Conservation (phyloP, 64 coral and sea anemone species). For the Montipora capricornis region DNA sequence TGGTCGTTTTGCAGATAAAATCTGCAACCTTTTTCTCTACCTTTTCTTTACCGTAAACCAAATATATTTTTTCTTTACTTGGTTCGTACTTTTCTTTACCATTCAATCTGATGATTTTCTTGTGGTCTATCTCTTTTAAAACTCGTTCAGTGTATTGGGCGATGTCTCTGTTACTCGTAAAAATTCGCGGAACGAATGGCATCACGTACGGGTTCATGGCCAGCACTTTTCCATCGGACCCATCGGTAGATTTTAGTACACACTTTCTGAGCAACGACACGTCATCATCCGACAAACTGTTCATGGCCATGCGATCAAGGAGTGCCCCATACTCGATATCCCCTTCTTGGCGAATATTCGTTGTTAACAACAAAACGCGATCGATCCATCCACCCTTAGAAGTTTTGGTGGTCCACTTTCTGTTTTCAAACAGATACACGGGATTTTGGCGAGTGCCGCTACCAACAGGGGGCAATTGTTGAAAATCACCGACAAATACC, state of each 20-base stretch:
- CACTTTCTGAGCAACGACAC: background rate
- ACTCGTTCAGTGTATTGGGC: background rate
- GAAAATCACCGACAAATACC: constrained; percentile 9
- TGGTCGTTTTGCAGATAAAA: background rate
- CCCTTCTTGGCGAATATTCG: background rate
- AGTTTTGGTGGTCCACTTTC: background rate
- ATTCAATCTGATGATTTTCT: background rate
- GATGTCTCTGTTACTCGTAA: background rate
- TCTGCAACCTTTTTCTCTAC: background rate
- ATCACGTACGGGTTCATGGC: background rate
- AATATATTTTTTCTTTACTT: background rate
- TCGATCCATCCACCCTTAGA: background rate
- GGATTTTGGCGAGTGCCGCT: background rate
- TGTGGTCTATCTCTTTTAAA: background rate
- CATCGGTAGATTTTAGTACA: background rate
- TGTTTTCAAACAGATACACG: background rate
- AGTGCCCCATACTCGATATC: background rate
- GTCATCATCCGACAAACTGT: background rate
- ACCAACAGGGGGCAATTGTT: background rate
- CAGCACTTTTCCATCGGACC: background rate
- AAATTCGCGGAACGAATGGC: background rate
- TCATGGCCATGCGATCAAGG: background rate
- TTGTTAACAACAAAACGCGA: background rate
- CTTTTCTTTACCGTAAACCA: background rate
- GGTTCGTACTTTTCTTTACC: background rate